Evolutionary conservation across 2,797 vertebrate species (phyloP).

Genomic region (Chrysocyon brachyurus): DNA sequence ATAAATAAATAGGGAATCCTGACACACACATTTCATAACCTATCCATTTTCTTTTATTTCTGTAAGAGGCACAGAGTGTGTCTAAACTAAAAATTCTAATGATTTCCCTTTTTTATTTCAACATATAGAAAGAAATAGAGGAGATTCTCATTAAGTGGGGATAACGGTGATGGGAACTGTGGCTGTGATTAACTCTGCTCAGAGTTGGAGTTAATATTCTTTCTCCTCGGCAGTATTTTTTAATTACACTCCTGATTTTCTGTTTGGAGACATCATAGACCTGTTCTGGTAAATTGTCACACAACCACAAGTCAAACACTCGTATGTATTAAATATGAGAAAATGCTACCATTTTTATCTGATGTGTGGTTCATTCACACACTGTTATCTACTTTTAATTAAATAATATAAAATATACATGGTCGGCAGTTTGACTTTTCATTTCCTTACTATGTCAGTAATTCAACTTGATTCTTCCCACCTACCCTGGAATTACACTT

Average conservation of each 20-base stretch:
- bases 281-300: constrained; percentile 96
- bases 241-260: constrained; percentile 92
- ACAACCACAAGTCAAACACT: constrained; percentile 95
- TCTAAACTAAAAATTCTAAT: constrained; percentile 74
- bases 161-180: constrained; percentile 74
- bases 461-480: constrained; percentile 88
- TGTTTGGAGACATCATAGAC: constrained; percentile 94
- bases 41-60: neutral
- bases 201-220: constrained; percentile 86
- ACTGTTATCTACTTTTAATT: constrained; percentile 99
- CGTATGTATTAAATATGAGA: constrained; percentile 98
- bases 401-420: constrained; percentile 97
- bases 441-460: constrained; percentile 95
- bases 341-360: constrained; percentile 98
- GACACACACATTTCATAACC: neutral
- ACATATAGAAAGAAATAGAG: constrained; percentile 59
- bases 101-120: constrained; percentile 70
- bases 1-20: neutral
- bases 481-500: constrained; percentile 87
- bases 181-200: constrained; percentile 84
- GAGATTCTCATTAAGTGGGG: constrained; percentile 78
- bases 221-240: constrained; percentile 88
- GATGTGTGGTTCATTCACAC: constrained; percentile 97
- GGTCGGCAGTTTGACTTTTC: constrained; percentile 99
- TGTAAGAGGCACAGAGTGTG: neutral